These are phyloP conservation scores for Zoroaster sp. DNA, from an alignment of 53 echinoderm and acorn worm genomes.

Conservation along the genomic window DNA sequence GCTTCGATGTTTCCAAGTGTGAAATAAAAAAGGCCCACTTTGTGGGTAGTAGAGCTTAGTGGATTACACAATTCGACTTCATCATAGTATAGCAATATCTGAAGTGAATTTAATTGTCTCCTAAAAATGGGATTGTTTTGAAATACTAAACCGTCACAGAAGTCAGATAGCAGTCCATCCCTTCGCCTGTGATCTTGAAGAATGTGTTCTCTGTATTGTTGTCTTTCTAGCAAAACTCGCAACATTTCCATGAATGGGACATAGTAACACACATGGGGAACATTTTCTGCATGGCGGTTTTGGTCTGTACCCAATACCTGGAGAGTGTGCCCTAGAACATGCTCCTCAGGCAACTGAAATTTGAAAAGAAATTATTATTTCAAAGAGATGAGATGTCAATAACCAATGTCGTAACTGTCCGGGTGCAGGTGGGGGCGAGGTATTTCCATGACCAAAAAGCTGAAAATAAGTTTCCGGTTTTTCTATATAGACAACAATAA, in stretches of 20 bases:
- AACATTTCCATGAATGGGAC: conserved; percentile 6
- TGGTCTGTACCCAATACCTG: conserved; percentile 21
- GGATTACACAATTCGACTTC: neutral
- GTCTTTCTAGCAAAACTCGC: conserved; percentile 20
- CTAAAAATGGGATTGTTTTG: conserved; percentile 37
- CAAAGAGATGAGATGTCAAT: neutral
- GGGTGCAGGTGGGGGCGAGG: neutral
- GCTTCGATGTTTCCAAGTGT: neutral
- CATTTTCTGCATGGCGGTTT: conserved; percentile 21
- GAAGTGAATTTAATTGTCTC: neutral
- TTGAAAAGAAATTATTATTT: neutral
- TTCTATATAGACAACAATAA: neutral
- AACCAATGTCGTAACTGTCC: neutral
- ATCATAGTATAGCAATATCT: neutral
- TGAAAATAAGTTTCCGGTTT: conserved; percentile 4
- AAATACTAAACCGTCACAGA: conserved; percentile 24
- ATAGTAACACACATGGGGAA: conserved; percentile 15
- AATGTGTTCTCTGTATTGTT: conserved; percentile 30
- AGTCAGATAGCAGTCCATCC: conserved; percentile 21
- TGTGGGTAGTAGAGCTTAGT: neutral
- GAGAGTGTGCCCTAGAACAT: conserved; percentile 27
- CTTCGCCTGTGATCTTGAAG: conserved; percentile 11
- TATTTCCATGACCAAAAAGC: conserved; percentile 2
- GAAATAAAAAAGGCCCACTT: neutral
- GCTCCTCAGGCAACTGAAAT: conserved; percentile 18